Evolutionary conservation across 2,888 invertebrate species (phyloP), one percentile per base, ranked within the genome.

Genomic region (Linnaemya vulpina): DNA sequence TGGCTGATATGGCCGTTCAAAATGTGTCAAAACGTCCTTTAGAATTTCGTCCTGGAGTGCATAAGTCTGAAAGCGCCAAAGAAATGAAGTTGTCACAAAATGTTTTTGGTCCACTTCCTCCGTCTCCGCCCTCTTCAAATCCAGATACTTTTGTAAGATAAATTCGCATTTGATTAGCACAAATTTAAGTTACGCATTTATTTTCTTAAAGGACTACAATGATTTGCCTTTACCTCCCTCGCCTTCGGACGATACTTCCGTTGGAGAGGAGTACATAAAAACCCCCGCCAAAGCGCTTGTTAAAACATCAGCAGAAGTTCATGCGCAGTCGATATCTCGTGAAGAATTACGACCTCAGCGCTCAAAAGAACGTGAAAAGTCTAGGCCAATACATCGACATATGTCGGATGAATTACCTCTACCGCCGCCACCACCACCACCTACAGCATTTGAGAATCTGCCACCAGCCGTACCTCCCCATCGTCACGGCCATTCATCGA

Each of bases 191-290:
- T 22, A 55, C 63, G 15, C 53, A 17, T 49, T 25, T 8, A 5
- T 58, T 73, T 30, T 58, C 55, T 87, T 87, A 51, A 60, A 88
- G 88, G 91, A 90, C 68, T 90, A 91, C 65, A 91, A 92, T 87
- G 94, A 94, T 73, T 94, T 88, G 95, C 96, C 96, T 49, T 92
- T 97, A 83, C 97, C 97, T 10, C 97, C 97, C 0, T 96, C 97
- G 0, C 97, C 97, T 0, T 86, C 88, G 84, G 70, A 89, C 87
- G 68, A 89, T 86, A 71, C 88, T 81, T 95, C 95, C 82, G 95
- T 95, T 88, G 95, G 89, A 87, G 88, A 86, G 85, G 88, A 90
- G 85, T 71, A 87, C 10, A 80, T 88, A 9, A 87, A 86, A 51
- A 87, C 88, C 9, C 75, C 86, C 35, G 84, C 60, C 8, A 88